Evolutionary conservation across 2,113 vertebrate species (phyloP).

Genomic region (Percina caprodes): DNA sequence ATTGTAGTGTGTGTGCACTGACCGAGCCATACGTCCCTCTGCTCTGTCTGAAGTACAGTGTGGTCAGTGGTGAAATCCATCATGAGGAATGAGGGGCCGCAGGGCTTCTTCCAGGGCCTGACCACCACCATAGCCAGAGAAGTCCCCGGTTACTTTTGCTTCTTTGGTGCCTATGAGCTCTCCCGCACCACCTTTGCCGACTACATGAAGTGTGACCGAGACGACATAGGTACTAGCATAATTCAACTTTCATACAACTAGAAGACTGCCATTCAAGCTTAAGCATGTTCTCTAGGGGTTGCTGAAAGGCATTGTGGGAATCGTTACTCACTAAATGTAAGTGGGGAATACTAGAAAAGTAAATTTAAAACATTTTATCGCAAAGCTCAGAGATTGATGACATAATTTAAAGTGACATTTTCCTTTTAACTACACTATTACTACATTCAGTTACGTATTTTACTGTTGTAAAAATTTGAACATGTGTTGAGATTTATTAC

Average conservation of each 20-base stretch:
- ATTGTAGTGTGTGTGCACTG: not conserved
- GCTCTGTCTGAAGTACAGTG: constrained; percentile 85
- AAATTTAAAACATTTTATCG: not conserved
- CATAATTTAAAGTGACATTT: not conserved
- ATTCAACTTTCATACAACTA: not conserved
- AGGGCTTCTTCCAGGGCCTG: constrained; percentile 94
- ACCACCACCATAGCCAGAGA: constrained; percentile 94
- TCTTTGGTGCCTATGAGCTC: constrained; percentile 96
- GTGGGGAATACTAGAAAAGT: not conserved
- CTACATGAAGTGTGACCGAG: constrained; percentile 89
- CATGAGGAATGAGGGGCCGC: constrained; percentile 88
- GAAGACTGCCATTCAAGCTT: not conserved
- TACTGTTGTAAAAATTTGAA: not conserved
- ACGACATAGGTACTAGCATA: constrained; percentile 89
- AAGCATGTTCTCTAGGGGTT: not conserved
- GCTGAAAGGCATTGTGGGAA: not conserved
- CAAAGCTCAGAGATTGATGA: not conserved
- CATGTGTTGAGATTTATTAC: not conserved
- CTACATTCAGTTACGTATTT: not conserved
- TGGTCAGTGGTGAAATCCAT: constrained; percentile 94
- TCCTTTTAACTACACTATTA: too few relatives aligned
- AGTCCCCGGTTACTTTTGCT: constrained; percentile 96
- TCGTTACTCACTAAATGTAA: not conserved
- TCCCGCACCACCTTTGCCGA: constrained; percentile 88
- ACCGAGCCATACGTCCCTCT: not conserved